Evolutionary conservation across 2,113 vertebrate species (phyloP).

Genomic region (Microtus richardsoni): DNA sequence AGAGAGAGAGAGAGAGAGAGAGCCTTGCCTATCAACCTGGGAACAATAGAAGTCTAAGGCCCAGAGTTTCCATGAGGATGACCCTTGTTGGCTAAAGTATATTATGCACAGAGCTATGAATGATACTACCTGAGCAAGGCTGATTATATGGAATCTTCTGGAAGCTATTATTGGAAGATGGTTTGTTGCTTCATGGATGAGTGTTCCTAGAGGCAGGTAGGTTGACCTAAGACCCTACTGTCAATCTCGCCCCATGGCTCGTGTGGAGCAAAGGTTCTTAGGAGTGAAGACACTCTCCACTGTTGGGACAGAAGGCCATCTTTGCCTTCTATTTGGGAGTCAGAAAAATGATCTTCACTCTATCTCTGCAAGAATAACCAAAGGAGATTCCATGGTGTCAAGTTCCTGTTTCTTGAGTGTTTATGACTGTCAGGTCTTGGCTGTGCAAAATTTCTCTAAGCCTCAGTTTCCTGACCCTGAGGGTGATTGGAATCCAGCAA

Average conservation of each 20-base stretch:
- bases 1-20: too few species aligned
- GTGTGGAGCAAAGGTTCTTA: background rate
- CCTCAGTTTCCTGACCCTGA: background rate
- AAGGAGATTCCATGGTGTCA: background rate
- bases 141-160: background rate
- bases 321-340: slow-evolving; percentile 14
- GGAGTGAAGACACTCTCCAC: background rate
- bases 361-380: background rate
- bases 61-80: background rate
- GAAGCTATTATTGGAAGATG: background rate
- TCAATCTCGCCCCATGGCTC: background rate
- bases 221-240: background rate
- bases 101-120: background rate
- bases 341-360: background rate
- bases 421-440: background rate
- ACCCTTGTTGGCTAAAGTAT: background rate
- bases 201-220: background rate
- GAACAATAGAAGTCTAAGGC: background rate
- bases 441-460: background rate
- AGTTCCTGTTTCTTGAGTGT: background rate
- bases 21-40: background rate
- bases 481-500: background rate
- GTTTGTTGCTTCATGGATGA: background rate
- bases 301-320: background rate
- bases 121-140: background rate